phyloP scores from a whole-genome alignment of 2,797 vertebrate genomes.

The Dermochelys coriacea region DNA sequence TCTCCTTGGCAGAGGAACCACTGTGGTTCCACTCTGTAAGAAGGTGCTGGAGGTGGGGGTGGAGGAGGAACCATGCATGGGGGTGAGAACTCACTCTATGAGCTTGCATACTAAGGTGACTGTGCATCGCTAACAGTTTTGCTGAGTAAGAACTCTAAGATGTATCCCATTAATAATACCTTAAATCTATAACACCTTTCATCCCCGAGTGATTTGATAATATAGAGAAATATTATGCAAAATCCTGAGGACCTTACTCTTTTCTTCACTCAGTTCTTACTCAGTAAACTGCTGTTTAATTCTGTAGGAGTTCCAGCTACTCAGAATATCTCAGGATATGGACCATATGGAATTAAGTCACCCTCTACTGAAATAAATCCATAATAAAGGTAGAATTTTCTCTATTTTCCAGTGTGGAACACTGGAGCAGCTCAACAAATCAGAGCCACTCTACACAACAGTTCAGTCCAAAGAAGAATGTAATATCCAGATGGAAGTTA shows the following conservation, averaged over 20 bases:
- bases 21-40: not conserved
- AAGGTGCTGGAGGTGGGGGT: not conserved
- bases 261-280: not conserved
- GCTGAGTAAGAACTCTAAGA: not conserved
- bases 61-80: not conserved
- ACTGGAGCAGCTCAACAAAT: not conserved
- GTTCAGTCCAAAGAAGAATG: not conserved
- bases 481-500: not conserved
- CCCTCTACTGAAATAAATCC: not conserved
- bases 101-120: too few relatives aligned
- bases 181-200: not conserved
- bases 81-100: not conserved
- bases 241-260: fast-evolving
- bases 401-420: not conserved
- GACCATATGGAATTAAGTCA: not conserved
- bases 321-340: not conserved
- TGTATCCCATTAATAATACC: not conserved
- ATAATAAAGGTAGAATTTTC: not conserved
- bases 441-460: not conserved
- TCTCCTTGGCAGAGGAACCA: not conserved
- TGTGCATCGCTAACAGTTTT: not conserved
- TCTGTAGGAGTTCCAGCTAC: not conserved
- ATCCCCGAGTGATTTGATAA: not conserved
- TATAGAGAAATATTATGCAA: fast-evolving
- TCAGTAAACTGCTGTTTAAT: not conserved